These are phyloP conservation scores for Imbricaverruca yamaguchii DNA, from an alignment of 2,888 invertebrate species.

Conservation along the genomic window DNA sequence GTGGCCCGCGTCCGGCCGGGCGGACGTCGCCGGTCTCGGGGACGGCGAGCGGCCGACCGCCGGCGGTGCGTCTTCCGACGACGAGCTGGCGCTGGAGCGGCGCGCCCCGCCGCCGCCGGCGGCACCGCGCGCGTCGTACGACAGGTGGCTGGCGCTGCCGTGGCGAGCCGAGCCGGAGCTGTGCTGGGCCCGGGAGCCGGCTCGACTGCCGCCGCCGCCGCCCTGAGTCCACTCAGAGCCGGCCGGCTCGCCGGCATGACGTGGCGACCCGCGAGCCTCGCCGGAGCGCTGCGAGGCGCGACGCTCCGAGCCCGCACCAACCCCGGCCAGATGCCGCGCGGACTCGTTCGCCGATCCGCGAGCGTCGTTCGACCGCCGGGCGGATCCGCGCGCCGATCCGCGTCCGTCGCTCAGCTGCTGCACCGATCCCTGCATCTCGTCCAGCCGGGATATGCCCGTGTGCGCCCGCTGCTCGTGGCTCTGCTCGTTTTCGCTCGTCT, in stretches of 20 bases:
- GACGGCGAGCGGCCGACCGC: neutral
- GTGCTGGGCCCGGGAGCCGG: neutral
- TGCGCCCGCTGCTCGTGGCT: too few relatives aligned
- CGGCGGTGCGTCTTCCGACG: neutral
- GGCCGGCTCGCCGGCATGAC: neutral
- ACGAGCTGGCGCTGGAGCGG: neutral
- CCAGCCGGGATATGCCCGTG: too few relatives aligned
- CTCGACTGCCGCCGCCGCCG: neutral
- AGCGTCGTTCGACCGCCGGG: neutral
- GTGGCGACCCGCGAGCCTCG: neutral
- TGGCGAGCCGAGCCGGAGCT: neutral
- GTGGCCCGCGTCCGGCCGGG: neutral
- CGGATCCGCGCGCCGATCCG: too few relatives aligned
- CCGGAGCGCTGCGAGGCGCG: neutral
- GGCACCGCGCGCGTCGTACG: neutral
- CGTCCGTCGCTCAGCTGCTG: too few relatives aligned
- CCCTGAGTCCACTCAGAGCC: neutral
- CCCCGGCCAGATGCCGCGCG: neutral
- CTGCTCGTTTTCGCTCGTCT: neutral
- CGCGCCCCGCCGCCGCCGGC: neutral
- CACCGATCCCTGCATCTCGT: too few relatives aligned
- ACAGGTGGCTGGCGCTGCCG: neutral
- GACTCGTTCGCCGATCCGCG: neutral
- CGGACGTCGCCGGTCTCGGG: neutral
- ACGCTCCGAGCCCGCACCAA: too few relatives aligned